A percentile compares a stretch with the other conserved stretches of the same genome.
Evolutionary conservation across 2,113 vertebrate species (phyloP).

Genomic region (Aramus guarauna): DNA sequence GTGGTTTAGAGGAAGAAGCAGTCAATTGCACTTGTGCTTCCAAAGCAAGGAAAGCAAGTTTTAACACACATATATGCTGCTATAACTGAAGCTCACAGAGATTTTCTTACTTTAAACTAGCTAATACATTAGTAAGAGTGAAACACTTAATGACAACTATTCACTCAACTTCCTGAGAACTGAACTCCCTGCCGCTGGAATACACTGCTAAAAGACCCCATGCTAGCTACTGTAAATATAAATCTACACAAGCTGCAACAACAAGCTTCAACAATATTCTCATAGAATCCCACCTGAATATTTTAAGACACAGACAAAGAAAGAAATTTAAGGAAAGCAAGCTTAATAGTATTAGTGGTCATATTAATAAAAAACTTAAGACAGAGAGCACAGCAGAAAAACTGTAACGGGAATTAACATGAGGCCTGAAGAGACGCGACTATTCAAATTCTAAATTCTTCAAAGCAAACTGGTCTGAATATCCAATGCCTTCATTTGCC

Average conservation of each 20-base stretch:
- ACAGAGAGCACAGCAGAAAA: background rate
- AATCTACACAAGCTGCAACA: background rate
- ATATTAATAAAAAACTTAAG: background rate
- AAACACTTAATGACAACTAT: background rate
- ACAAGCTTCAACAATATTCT: background rate
- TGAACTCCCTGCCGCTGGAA: background rate
- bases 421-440: background rate
- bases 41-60: background rate
- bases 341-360: background rate
- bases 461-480: background rate
- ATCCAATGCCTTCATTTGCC: background rate
- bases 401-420: background rate
- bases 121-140: background rate
- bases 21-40: background rate
- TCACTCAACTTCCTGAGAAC: background rate
- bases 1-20: background rate
- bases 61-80: background rate
- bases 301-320: background rate
- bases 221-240: background rate
- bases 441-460: slow-evolving; percentile 13
- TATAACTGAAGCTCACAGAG: background rate
- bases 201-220: background rate
- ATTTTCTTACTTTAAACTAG: background rate
- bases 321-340: background rate
- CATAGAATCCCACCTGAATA: background rate